phyloP scores from a whole-genome alignment of 2,113 vertebrate species.

The Hypanus sabinus region DNA sequence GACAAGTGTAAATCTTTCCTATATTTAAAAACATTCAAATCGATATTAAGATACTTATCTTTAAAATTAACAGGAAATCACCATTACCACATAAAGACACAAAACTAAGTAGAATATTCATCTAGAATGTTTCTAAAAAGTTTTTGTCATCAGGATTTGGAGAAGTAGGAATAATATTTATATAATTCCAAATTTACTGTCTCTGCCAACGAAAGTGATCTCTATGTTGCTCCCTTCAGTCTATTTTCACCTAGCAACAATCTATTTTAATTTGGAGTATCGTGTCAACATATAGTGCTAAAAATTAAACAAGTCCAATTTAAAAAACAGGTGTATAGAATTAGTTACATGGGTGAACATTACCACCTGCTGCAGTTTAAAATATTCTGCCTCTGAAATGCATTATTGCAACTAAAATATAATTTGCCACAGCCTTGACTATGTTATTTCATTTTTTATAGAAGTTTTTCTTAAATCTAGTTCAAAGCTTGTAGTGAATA shows the following conservation, averaged over 20 bases:
- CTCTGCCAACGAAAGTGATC: background rate
- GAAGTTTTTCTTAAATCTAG: background rate
- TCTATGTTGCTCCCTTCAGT: conserved; percentile 10
- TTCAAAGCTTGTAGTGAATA: background rate
- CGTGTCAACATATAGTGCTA: background rate
- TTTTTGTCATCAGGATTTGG: background rate
- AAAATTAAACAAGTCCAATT: background rate
- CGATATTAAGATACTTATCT: too few relatives aligned
- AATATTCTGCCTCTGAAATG: background rate
- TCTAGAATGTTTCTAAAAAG: background rate
- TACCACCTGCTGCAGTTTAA: background rate
- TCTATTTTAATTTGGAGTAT: background rate
- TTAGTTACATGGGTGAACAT: background rate
- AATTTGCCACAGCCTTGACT: background rate
- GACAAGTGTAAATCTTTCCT: background rate
- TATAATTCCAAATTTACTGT: background rate
- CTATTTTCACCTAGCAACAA: background rate
- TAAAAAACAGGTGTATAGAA: background rate
- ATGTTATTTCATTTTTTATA: background rate
- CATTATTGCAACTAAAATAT: background rate
- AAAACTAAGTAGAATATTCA: background rate
- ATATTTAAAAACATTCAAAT: background rate
- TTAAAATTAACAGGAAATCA: background rate
- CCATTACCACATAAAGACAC: background rate
- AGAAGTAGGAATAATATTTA: background rate